Evolutionary conservation across 2,797 vertebrate genomes (phyloP).

Genomic region (Telmatherina bonti): DNA sequence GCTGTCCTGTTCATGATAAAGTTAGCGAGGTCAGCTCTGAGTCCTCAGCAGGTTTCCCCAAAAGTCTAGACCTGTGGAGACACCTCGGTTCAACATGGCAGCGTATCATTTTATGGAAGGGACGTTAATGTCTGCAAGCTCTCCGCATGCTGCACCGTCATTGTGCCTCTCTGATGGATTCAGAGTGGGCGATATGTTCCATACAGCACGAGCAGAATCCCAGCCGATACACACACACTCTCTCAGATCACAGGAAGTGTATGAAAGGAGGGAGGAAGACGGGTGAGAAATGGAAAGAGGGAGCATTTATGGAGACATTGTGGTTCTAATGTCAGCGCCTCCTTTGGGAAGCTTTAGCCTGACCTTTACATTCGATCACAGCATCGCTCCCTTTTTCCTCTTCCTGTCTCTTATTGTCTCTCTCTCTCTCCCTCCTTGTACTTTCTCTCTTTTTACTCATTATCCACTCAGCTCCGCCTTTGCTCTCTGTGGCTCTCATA

Average conservation of each 20-base stretch:
- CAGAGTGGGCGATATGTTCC: conserved; percentile 42
- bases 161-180: conserved; percentile 40
- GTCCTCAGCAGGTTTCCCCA: conserved; percentile 51
- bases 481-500: conserved; percentile 53
- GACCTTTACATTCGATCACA: conserved; percentile 78
- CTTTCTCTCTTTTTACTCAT: conserved; percentile 52
- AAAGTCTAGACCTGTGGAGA: conserved; percentile 56
- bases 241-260: conserved; percentile 56
- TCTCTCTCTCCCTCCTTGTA: conserved; percentile 12
- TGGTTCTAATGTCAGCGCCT: conserved; percentile 78
- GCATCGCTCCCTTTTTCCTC: conserved; percentile 46
- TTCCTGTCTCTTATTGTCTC: conserved; percentile 13
- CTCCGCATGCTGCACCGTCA: conserved; percentile 53
- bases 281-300: conserved; percentile 30
- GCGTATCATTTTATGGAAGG: conserved; percentile 45
- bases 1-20: conserved; percentile 34
- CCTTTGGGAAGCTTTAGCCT: conserved; percentile 79
- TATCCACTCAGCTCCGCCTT: conserved; percentile 66
- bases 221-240: conserved; percentile 37
- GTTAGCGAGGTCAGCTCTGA: conserved; percentile 56
- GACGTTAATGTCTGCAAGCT: conserved; percentile 59
- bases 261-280: conserved; percentile 47
- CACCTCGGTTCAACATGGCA: conserved; percentile 55
- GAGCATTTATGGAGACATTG: conserved; percentile 77
- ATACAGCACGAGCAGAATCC: conserved; percentile 57